Evolutionary conservation across 2,888 invertebrate species (phyloP).

Genomic region (Drosophila eohydei): DNA sequence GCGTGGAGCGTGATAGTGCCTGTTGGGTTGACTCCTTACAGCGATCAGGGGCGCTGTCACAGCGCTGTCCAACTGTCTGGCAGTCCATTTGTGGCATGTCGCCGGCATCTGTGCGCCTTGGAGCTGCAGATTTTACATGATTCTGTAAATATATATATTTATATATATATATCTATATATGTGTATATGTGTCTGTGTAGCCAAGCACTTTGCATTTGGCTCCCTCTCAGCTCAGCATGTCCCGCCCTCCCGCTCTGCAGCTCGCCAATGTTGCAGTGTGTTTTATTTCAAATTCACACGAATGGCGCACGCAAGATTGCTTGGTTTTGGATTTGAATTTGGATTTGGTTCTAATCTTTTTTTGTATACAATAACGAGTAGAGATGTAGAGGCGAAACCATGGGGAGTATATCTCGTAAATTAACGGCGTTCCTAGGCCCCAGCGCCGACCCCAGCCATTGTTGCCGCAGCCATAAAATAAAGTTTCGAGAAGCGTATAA

Average conservation of each 20-base stretch:
- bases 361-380: constrained; percentile 62
- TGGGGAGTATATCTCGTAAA: constrained; percentile 80
- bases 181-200: constrained; percentile 19
- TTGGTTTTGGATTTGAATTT: constrained; percentile 16
- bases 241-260: not conserved
- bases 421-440: constrained; percentile 71
- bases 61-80: constrained; percentile 51
- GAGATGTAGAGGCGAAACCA: constrained; percentile 52
- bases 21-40: constrained; percentile 17
- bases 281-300: constrained; percentile 77
- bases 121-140: constrained; percentile 30
- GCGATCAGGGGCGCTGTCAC: constrained; percentile 43
- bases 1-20: not conserved
- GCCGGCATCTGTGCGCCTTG: constrained; percentile 45
- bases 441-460: constrained; percentile 43
- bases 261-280: constrained; percentile 57
- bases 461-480: constrained; percentile 73
- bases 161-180: not conserved
- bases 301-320: constrained; percentile 53
- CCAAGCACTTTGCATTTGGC: constrained; percentile 31
- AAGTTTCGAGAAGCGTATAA: constrained; percentile 79
- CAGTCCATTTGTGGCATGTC: constrained; percentile 78
- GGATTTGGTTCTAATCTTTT: constrained; percentile 16
- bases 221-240: not conserved
- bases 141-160: constrained; percentile 27